Conservation (phyloP, 2,113 vertebrate genomes). For the Anolis sagrei region DNA sequence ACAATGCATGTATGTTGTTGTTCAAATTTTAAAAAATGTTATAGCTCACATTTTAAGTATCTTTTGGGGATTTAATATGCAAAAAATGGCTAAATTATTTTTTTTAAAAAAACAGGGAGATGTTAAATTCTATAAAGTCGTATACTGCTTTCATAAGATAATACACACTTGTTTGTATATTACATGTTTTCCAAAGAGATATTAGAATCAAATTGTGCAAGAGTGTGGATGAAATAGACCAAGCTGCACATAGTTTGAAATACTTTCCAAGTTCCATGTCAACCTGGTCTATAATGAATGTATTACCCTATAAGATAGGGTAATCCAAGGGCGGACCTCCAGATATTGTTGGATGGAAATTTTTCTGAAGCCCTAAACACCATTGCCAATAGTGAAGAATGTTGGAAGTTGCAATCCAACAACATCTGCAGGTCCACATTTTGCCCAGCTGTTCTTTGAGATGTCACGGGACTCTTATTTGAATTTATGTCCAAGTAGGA, state of each 20-base stretch:
- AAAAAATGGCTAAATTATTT: rapidly evolving
- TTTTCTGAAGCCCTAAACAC: no score
- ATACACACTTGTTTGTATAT: not conserved
- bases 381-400: no score
- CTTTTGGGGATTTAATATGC: not conserved
- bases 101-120: not conserved
- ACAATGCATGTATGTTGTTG: not conserved
- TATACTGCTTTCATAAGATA: not conserved
- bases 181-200: not conserved
- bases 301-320: not conserved
- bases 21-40: not conserved
- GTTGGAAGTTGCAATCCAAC: no score
- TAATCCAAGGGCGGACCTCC: no score
- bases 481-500: not conserved
- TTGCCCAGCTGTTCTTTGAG: no score
- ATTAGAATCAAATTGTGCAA: not conserved
- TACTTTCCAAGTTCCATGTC: no score
- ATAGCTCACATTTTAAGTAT: not conserved
- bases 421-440: no score
- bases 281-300: not conserved
- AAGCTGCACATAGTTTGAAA: not conserved
- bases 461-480: not conserved
- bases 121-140: not conserved
- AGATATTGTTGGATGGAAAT: no score
- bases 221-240: not conserved